phyloP scores from a whole-genome alignment of 2,797 vertebrate species.

The Chiroxiphia lanceolata region DNA sequence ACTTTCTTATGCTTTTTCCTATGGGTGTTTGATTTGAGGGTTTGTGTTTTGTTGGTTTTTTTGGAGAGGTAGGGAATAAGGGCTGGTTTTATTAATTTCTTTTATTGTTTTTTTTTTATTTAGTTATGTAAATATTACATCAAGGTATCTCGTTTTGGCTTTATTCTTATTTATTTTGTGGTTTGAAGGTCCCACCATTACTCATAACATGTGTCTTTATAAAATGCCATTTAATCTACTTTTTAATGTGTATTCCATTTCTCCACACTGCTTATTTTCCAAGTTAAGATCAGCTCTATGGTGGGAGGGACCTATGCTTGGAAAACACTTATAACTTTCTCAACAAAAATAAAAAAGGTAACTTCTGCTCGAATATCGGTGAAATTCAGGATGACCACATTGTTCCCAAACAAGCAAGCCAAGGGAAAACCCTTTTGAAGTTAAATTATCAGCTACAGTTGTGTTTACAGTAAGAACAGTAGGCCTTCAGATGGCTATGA shows the following conservation, averaged over 20 bases:
- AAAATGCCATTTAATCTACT: neutral
- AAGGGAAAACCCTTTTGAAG: neutral
- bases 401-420: neutral
- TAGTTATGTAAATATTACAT: neutral
- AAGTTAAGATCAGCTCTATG: neutral
- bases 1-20: neutral
- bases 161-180: neutral
- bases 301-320: neutral
- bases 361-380: neutral
- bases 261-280: neutral
- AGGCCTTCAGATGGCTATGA: neutral
- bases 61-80: neutral
- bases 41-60: neutral
- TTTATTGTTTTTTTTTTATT: rapidly evolving
- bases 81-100: neutral
- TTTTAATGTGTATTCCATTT: neutral
- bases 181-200: neutral
- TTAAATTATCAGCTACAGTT: neutral
- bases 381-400: neutral
- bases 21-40: neutral
- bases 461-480: neutral
- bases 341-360: neutral
- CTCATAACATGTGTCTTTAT: neutral
- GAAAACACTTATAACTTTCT: neutral
- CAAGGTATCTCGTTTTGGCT: neutral